Evolutionary conservation across 2,113 vertebrate genomes (phyloP).

Genomic region (Brienomyrus longianalis): DNA sequence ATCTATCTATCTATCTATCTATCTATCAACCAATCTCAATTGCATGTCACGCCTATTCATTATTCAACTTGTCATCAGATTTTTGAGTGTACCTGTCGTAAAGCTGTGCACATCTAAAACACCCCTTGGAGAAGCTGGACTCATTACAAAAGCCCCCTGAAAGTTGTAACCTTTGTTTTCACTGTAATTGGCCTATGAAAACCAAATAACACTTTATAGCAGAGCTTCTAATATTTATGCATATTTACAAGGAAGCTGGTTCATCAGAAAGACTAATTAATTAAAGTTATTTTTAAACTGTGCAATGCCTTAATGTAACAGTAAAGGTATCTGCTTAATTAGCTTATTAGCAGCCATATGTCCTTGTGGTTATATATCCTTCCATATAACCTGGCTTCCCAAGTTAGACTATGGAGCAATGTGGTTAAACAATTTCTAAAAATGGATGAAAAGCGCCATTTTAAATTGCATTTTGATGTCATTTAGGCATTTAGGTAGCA

Average conservation of each 20-base stretch:
- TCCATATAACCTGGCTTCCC: neutral
- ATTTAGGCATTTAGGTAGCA: neutral
- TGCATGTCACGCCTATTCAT: neutral
- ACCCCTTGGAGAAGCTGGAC: neutral
- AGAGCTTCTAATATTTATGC: neutral
- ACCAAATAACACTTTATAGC: neutral
- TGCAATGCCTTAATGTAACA: neutral
- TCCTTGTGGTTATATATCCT: neutral
- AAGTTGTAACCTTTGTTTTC: neutral
- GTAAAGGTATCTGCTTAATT: neutral
- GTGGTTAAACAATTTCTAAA: neutral
- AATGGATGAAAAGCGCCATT: neutral
- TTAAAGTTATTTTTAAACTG: neutral
- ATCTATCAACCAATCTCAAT: neutral
- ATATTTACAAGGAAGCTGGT: neutral
- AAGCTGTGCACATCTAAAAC: neutral
- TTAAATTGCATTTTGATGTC: neutral
- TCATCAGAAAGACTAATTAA: neutral
- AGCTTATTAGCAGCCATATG: neutral
- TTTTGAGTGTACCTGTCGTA: neutral
- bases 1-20: conserved; percentile 8
- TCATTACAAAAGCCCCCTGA: neutral
- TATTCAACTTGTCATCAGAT: neutral
- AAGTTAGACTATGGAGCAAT: neutral
- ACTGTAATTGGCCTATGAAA: neutral